These are phyloP conservation scores for Magallana angulata DNA, from an alignment of 1,140 invertebrate species.

Conservation along the genomic window DNA sequence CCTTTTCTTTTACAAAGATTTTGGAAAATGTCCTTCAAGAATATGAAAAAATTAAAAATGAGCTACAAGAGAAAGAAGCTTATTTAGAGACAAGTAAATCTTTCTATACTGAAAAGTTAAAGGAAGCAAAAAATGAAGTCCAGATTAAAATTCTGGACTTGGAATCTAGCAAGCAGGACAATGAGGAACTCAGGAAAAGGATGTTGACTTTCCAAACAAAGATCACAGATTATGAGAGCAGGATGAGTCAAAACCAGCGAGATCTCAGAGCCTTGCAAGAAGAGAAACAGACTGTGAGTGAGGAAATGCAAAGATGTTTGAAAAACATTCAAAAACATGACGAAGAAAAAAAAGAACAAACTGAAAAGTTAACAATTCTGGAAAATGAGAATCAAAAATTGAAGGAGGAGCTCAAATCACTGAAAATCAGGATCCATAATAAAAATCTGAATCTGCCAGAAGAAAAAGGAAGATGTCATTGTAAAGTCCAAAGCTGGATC, in stretches of 20 bases:
- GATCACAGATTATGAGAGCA: constrained; percentile 3
- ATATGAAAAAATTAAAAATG: background rate
- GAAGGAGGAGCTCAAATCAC: background rate
- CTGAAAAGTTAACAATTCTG: background rate
- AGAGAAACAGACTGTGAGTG: background rate
- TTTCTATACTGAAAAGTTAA: constrained; percentile 18
- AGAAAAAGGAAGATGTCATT: background rate
- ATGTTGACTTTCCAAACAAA: background rate
- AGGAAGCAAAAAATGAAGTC: background rate
- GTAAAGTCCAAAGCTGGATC: background rate
- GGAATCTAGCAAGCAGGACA: constrained; percentile 4
- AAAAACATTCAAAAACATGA: background rate
- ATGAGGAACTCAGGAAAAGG: background rate
- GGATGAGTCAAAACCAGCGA: background rate
- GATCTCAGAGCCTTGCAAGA: background rate
- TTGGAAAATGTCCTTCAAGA: background rate
- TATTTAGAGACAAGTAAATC: background rate
- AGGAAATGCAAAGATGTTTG: background rate
- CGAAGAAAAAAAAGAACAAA: background rate
- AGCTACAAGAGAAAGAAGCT: background rate
- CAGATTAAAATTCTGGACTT: constrained; percentile 16
- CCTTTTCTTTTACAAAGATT: background rate
- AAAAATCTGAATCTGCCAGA: background rate
- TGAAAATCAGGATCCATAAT: background rate
- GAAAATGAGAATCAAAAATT: background rate